Base-by-base conservation (phyloP, 2,888 invertebrate genomes). In the Sarcophaga variegata region DNA sequence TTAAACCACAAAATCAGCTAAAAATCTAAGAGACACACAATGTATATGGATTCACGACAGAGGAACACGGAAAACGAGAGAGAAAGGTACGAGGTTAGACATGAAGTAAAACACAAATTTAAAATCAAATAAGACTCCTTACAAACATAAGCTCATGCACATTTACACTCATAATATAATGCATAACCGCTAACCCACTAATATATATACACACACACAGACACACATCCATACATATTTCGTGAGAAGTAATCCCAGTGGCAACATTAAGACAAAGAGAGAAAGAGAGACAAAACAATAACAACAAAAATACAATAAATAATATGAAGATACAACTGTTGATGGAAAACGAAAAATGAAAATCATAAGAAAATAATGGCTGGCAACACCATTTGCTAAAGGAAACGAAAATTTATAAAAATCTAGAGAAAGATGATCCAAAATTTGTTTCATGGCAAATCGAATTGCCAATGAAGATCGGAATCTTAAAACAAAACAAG, bases 1-100 rank as follows among this genome's bases (percentile, higher is more conserved):
- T 87, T 87, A 87, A 81, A 81, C 87, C 84, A 79, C 87, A 84
- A 81, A 81, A 84, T 87, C 84, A 81, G 84, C 76, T 84, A 20
- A 69, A 71, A 54, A 60, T 10, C 70, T 27, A 67, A 14, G 54
- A 54, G 54, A 54, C 54, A 49, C 14, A 14, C 54, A 0, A 4
- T 22, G 22, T 22, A 22, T 54, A 54, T 10, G 37, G 1, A 37
- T 37, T 37, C 54, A 12, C 17, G 54, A 54, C 54, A 54, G 54
- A 54, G 17, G 17, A 14, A 54, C 8, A 8, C 37, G 10, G 37
- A 37, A 1, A 37, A 0, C 8, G 37, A 37, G 37, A 37, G 37
- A 37, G 37, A 37, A 37, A 37, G 8, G 37, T 37, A 37, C 37
- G 37, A 10, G 37, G 37, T 37, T 8, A 37, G 37, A 37, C 8